Conservation (phyloP, 2,888 invertebrate species). For the Tuberolachnus salignus region DNA sequence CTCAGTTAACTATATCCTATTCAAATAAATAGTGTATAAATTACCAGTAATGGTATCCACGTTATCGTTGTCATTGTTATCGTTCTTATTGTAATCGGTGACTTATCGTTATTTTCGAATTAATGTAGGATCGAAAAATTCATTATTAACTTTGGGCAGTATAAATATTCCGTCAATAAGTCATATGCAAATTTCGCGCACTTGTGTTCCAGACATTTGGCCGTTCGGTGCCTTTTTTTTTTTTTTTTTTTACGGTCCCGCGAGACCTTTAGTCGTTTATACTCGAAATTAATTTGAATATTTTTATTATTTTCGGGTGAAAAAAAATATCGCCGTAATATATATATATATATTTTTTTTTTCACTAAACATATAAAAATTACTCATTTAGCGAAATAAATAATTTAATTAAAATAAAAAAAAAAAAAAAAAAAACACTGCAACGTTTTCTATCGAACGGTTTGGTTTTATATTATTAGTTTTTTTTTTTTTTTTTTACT, state of each 20-base stretch:
- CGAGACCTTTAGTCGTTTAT: neutral
- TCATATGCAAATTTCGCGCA: neutral
- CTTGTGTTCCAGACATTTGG: neutral
- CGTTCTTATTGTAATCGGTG: too few relatives aligned
- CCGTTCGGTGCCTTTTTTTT: neutral
- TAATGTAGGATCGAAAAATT: too few relatives aligned
- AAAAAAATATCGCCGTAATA: neutral
- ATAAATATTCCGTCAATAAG: neutral
- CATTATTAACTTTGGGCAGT: too few relatives aligned
- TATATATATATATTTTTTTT: neutral
- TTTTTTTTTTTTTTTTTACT: too few relatives aligned
- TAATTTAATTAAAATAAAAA: neutral
- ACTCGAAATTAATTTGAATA: neutral
- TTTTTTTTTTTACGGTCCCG: neutral
- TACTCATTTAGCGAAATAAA: neutral
- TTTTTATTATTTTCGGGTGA: neutral
- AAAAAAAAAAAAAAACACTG: too few relatives aligned
- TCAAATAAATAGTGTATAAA: too few relatives aligned
- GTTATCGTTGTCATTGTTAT: too few relatives aligned
- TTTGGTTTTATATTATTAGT: too few relatives aligned
- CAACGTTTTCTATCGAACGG: neutral
- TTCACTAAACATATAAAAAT: constrained; percentile 9
- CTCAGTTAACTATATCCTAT: too few relatives aligned
- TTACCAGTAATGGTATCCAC: too few relatives aligned
- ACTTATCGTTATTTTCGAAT: too few relatives aligned